These are phyloP conservation scores for Zootoca vivipara DNA, from an alignment of 2,113 vertebrate genomes.

Conservation along the genomic window DNA sequence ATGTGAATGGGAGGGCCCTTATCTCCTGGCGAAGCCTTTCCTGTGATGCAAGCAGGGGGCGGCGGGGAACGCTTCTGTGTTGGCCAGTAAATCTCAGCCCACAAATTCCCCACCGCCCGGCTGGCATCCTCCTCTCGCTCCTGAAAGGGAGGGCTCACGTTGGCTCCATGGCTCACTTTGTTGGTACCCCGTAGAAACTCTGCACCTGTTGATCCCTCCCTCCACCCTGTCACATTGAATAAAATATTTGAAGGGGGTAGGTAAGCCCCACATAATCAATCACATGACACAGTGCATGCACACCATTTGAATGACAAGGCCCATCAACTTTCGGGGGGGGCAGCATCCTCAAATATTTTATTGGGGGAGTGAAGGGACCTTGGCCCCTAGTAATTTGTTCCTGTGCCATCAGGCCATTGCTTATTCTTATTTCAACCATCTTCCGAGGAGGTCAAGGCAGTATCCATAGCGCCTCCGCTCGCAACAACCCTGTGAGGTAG, in stretches of 20 bases:
- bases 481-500: not conserved
- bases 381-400: too few species aligned
- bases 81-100: not conserved
- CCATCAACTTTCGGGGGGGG: too few species aligned
- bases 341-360: too few species aligned
- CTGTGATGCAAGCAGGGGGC: not conserved
- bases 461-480: not conserved
- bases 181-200: not conserved
- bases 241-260: too few species aligned
- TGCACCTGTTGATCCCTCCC: not conserved
- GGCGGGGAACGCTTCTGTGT: not conserved
- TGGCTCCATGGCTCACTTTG: not conserved
- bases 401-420: too few species aligned
- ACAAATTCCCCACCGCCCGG: not conserved
- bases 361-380: too few species aligned
- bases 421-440: not conserved
- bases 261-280: too few species aligned
- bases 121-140: not conserved
- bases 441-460: not conserved
- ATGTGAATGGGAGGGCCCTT: not conserved
- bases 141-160: not conserved
- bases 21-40: not conserved
- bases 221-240: not conserved
- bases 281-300: too few species aligned
- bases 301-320: too few species aligned